phyloP scores from a whole-genome alignment of 2,888 invertebrate genomes.

The Anthophora plumipes region DNA sequence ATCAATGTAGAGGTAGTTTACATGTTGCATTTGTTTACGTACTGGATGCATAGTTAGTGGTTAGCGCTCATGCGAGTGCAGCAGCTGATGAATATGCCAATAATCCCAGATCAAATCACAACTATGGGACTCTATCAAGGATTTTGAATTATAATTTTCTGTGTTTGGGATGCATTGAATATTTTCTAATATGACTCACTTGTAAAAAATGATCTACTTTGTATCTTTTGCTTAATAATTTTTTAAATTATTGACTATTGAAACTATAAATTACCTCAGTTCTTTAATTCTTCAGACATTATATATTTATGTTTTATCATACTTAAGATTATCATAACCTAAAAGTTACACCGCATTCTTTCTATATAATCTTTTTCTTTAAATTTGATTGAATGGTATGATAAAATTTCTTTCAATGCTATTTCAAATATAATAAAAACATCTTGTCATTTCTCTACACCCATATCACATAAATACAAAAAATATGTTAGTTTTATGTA shows the following conservation, averaged over 20 bases:
- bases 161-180: neutral
- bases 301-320: neutral
- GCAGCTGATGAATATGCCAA: slow-evolving; percentile 65
- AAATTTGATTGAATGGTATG: neutral
- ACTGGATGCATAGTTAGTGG: slow-evolving; percentile 75
- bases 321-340: neutral
- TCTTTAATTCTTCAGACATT: neutral
- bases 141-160: slow-evolving; percentile 17
- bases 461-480: neutral
- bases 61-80: slow-evolving; percentile 78
- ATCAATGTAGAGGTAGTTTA: slow-evolving; percentile 60
- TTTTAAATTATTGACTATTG: neutral
- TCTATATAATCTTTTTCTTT: neutral
- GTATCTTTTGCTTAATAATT: neutral
- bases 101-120: slow-evolving; percentile 49
- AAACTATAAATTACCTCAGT: neutral
- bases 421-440: neutral
- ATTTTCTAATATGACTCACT: neutral
- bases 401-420: neutral
- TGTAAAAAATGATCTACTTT: neutral
- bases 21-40: slow-evolving; percentile 72
- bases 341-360: neutral
- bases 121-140: slow-evolving; percentile 28
- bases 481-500: neutral
- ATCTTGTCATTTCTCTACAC: neutral